Percentiles rank a stretch among this genome's conserved stretches.
phyloP scores from a whole-genome alignment of 2,797 vertebrate genomes.

The Muscicapa comitata region DNA sequence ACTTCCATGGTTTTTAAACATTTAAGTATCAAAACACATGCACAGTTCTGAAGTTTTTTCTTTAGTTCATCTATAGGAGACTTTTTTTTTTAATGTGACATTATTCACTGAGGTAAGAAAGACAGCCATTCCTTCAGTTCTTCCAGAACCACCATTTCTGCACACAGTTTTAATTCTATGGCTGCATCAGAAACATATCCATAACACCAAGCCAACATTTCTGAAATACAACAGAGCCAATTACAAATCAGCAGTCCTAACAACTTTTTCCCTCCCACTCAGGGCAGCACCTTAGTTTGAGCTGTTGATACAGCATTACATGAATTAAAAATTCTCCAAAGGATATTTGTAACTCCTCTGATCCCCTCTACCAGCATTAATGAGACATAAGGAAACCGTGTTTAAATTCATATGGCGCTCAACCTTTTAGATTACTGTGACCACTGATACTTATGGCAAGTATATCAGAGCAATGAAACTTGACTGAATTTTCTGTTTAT shows the following conservation, averaged over 20 bases:
- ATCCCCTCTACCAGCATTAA: not conserved
- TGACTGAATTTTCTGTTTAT: not conserved
- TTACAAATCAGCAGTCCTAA: not conserved
- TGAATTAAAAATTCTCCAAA: not conserved
- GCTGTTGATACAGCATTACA: not conserved
- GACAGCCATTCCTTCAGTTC: not conserved
- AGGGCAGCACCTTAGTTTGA: not conserved
- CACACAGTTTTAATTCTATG: not conserved
- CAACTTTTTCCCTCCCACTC: not conserved
- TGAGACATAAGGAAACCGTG: accelerated
- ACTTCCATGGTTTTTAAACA: not conserved
- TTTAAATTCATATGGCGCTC: not conserved
- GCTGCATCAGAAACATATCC: not conserved
- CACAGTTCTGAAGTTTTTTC: not conserved
- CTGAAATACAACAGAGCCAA: not conserved
- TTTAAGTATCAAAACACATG: not conserved
- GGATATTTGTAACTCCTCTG: not conserved
- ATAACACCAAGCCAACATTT: not conserved
- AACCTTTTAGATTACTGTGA: not conserved
- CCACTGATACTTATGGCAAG: not conserved
- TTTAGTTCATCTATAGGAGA: not conserved
- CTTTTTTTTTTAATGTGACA: not conserved
- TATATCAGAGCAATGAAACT: not conserved
- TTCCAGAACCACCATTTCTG: not conserved
- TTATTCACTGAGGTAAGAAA: not conserved